phyloP scores from a whole-genome alignment of 2,113 vertebrate genomes.

The Panthera uncia region DNA sequence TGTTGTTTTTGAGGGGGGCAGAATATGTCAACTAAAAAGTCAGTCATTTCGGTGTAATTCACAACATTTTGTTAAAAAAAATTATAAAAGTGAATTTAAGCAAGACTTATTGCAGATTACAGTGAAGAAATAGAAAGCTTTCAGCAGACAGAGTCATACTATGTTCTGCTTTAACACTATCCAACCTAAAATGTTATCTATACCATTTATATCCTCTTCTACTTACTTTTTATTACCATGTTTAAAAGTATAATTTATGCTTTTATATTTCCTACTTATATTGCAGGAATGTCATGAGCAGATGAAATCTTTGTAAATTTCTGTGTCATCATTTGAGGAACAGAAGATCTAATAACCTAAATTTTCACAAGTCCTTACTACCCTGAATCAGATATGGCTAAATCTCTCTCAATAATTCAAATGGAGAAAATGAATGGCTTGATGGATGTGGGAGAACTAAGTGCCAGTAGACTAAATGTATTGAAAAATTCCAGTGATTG shows the following conservation, averaged over 20 bases:
- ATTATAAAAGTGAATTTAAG: not conserved
- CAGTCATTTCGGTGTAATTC: not conserved
- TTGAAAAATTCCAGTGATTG: not conserved
- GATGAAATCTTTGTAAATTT: not conserved
- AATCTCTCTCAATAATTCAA: not conserved
- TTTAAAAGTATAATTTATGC: not conserved
- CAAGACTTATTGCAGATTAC: not conserved
- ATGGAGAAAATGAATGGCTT: not conserved
- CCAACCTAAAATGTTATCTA: not conserved
- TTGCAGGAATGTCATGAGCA: not conserved
- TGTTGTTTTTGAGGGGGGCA: not conserved
- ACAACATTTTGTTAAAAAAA: not conserved
- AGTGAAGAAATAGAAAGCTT: not conserved
- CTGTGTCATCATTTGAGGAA: not conserved
- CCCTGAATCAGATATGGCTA: not conserved
- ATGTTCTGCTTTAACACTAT: not conserved
- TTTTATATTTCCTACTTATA: not conserved
- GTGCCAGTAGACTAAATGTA: not conserved
- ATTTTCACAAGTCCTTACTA: not conserved
- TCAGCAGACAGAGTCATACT: not conserved
- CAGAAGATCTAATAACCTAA: not conserved
- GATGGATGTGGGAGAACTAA: not conserved
- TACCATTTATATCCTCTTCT: not conserved
- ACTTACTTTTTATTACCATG: not conserved
- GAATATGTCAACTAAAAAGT: not conserved